A percentile compares a stretch with the other conserved stretches of the same genome.
These are phyloP conservation scores for Scomber colias DNA, from an alignment of 2,113 vertebrate genomes.

Conservation along the genomic window DNA sequence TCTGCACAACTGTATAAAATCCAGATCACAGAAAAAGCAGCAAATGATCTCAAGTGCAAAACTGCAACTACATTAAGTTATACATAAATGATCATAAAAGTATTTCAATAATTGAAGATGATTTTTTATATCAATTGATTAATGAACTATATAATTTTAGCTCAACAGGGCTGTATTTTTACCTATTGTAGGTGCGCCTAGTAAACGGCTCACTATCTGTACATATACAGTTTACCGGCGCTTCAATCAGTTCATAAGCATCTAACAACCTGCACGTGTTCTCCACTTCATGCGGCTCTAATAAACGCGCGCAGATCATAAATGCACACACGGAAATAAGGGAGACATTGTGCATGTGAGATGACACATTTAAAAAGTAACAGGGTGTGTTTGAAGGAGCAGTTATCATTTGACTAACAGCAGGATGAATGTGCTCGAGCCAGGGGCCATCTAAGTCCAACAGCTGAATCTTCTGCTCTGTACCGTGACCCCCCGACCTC, in stretches of 20 bases:
- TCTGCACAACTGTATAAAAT: background rate
- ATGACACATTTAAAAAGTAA: background rate
- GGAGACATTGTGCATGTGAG: background rate
- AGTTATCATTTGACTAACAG: background rate
- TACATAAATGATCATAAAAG: too few species aligned
- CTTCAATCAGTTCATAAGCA: background rate
- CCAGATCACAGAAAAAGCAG: background rate
- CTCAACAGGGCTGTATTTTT: background rate
- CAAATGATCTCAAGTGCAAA: too few species aligned
- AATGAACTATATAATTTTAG: too few species aligned
- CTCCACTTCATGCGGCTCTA: background rate
- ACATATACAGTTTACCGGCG: background rate
- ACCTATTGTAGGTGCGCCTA: background rate
- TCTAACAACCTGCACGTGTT: background rate
- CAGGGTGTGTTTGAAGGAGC: background rate
- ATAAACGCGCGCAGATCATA: background rate
- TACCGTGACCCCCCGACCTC: conserved; percentile 4
- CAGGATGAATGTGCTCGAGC: background rate
- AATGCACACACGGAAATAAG: background rate
- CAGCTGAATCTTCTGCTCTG: conserved; percentile 10
- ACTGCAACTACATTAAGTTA: too few species aligned
- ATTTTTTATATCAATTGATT: too few species aligned
- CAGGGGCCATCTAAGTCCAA: background rate
- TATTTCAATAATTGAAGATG: too few species aligned
- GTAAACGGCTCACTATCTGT: background rate